Evolutionary conservation across 2,888 invertebrate genomes (phyloP).

Genomic region (Linnaemya tessellans): DNA sequence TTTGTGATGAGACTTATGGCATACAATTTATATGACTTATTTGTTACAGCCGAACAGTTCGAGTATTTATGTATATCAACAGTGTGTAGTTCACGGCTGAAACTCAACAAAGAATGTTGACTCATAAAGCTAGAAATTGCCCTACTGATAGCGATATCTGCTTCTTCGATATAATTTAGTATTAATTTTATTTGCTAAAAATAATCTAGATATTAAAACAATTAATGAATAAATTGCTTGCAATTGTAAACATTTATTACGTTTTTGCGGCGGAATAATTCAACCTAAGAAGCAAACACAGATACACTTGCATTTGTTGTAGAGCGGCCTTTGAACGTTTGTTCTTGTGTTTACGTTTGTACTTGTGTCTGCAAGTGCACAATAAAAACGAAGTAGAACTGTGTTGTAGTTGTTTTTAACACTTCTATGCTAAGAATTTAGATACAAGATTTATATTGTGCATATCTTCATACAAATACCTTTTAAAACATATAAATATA

Average conservation of each 20-base stretch:
- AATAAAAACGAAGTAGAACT: too few relatives aligned
- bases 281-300: not conserved
- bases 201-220: conserved; percentile 1
- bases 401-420: too few relatives aligned
- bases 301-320: too few relatives aligned
- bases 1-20: not conserved
- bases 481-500: too few relatives aligned
- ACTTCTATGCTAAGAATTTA: too few relatives aligned
- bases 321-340: too few relatives aligned
- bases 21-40: not conserved
- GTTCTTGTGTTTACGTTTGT: too few relatives aligned
- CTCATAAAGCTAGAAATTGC: not conserved
- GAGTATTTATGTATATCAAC: not conserved
- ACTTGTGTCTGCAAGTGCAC: too few relatives aligned
- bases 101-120: not conserved
- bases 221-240: not conserved
- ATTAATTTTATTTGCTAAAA: conserved; percentile 5
- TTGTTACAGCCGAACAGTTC: too few relatives aligned
- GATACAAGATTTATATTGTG: too few relatives aligned
- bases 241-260: not conserved
- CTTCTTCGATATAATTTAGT: conserved; percentile 3
- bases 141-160: not conserved
- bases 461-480: too few relatives aligned
- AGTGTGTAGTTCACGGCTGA: not conserved
- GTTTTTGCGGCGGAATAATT: not conserved